Percentiles rank a stretch among this genome's conserved stretches.
phyloP scores from a whole-genome alignment of 1,140 invertebrate genomes.

The Aphis gossypii region DNA sequence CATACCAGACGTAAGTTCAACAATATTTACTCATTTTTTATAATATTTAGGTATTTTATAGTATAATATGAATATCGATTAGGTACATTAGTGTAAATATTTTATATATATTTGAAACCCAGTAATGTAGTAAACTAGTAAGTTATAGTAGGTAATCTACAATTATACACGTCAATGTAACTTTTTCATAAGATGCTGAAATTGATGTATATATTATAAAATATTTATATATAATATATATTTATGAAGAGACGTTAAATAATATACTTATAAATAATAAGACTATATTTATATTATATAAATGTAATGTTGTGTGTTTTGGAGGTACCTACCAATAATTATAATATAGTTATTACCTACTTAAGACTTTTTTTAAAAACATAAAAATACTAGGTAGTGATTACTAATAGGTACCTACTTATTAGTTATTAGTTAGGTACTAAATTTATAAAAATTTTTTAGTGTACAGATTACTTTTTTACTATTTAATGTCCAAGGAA shows the following conservation, averaged over 20 bases:
- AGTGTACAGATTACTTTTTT: too few species aligned
- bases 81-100: neutral
- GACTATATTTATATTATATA: too few species aligned
- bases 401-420: too few species aligned
- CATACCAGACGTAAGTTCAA: neutral
- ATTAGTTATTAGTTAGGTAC: too few species aligned
- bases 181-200: neutral
- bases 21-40: neutral
- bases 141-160: neutral
- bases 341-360: neutral
- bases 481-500: too few species aligned
- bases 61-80: neutral
- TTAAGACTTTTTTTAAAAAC: neutral
- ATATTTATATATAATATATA: neutral
- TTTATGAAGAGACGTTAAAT: neutral
- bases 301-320: neutral
- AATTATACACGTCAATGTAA: neutral
- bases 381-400: too few species aligned
- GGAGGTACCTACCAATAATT: too few species aligned
- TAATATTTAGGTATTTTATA: neutral
- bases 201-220: neutral
- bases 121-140: neutral
- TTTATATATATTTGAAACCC: neutral
- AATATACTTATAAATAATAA: neutral
- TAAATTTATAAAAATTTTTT: too few species aligned